Base-by-base conservation (phyloP, 2,797 vertebrate species). In the Acrossocheilus wenchowensis region DNA sequence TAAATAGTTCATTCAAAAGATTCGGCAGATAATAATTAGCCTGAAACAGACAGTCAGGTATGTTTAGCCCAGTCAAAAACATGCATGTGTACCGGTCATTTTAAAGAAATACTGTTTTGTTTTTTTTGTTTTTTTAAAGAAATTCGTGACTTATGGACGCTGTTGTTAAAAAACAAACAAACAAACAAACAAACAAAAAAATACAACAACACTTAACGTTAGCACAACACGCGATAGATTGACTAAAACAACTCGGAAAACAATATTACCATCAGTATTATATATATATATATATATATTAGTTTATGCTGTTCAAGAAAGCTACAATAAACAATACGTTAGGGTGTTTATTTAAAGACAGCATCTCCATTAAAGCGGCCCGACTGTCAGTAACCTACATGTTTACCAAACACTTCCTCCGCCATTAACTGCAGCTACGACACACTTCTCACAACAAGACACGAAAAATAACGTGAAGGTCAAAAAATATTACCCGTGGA, bases 401-500 rank as follows among this genome's bases (percentile, higher is more conserved):
- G 84, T 86, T 86, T 81, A 86, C 78, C 50, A 81, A 86, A 74
- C 68, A 74, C 36, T 17, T 19, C 21, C 9, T 50, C 41, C 78
- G 78, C 78, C 78, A 66, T 64, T 74, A 54, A 12, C 66, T 19
- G n/a, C 54, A 19, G 26, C 8, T 17, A 9, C 7, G 4, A 26
- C 52, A 41, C 19, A 50, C n/a, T 34, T 62, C 26, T 69, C 2
- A 19, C 2, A 57, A 74, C 39, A 7, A 43, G 69, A 7, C 17
- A 45, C 68, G 7, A n/a, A n/a, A 14, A 57, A 48, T 17, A 39
- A 45, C 0, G 4, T 0, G 1, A 9, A n/a, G 6, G 0, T 1
- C 5, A 26, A 6, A 12, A 30, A 21, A 14, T 7, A 3, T 92
- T 95, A 96, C 96, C 96, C 84, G 96, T 88, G 17, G 94, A 90